Evolutionary conservation across 2,113 vertebrate species (phyloP), one percentile per base, ranked within the genome.

Genomic region (Oryzias melastigma): DNA sequence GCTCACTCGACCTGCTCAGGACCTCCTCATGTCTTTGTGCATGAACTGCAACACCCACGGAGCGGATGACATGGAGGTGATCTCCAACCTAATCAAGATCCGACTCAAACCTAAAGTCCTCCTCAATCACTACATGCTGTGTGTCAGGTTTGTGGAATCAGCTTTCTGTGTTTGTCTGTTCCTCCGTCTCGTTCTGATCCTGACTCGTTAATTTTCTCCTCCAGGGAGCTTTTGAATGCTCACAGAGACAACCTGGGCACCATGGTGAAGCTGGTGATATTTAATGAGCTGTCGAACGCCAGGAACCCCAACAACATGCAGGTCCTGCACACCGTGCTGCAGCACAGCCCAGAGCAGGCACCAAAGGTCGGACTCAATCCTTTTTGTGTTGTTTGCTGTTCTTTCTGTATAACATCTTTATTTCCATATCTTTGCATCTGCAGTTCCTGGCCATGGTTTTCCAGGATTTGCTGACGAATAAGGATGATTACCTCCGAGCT

Each of bases 291-390:
- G 0, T 99, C 97, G 1, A 99, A 95, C 3, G 96, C 96, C 45
- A 93, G 97, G 51, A 99, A 99, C 73, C 97, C 97, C 3, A 99
- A 97, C 90, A 99, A 99, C 83, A 99, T 99, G 97, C 97, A 99
- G 79, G 92, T 96, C 40, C 92, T 99, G 0, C 94, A 99, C 58
- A 97, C 97, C 0, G 94, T 97, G 62, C 90, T 99, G 20, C 95
- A 97, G 78, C 97, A 98, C 75, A 98, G 95, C 84, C 92, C 97
- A 0, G 97, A 98, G 68, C 94, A 95, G 79, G 97, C 95, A 0
- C 97, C 97, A 0, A 98, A 98, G 95, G 97, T 98, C n/a, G 60
- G 78, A 49, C 17, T 17, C 13, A 1, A 53, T 7, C 1, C 1
- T 10, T 27, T 27, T 27, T 44, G 43, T 17, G 14, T 15, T 4